Conservation (phyloP, 1,140 invertebrate species). For the Ostrea edulis region DNA sequence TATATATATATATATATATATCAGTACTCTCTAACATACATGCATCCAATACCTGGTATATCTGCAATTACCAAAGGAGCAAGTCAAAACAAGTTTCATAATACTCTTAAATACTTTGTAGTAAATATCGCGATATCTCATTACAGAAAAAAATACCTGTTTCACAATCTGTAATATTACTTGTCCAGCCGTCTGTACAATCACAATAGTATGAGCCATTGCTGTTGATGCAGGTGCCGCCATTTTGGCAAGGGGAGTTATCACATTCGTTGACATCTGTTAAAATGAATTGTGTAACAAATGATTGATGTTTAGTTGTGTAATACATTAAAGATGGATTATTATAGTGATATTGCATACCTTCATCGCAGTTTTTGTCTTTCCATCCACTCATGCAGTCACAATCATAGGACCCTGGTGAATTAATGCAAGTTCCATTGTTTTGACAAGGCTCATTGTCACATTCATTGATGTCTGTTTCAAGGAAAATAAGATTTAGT, state of each 20-base stretch:
- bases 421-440: conserved; percentile 61
- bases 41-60: no score
- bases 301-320: no score
- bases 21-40: neutral
- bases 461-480: conserved; percentile 52
- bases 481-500: neutral
- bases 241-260: conserved; percentile 90
- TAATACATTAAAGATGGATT: no score
- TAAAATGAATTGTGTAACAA: neutral
- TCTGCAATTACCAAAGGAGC: no score
- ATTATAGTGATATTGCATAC: neutral
- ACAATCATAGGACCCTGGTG: conserved; percentile 64
- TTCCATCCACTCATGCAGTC: conserved; percentile 19
- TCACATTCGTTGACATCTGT: conserved; percentile 87
- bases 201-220: conserved; percentile 52
- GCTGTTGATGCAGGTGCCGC: conserved; percentile 84
- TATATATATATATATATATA: neutral
- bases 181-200: conserved; percentile 51
- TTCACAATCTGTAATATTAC: neutral
- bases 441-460: conserved; percentile 82
- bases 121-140: no score
- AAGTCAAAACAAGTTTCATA: no score
- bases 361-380: conserved; percentile 8
- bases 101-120: no score
- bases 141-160: neutral